A percentile compares a stretch with the other conserved stretches of the same genome.
These are phyloP conservation scores for Drosophila prostipennis DNA, from an alignment of 2,888 invertebrate genomes.

Conservation along the genomic window DNA sequence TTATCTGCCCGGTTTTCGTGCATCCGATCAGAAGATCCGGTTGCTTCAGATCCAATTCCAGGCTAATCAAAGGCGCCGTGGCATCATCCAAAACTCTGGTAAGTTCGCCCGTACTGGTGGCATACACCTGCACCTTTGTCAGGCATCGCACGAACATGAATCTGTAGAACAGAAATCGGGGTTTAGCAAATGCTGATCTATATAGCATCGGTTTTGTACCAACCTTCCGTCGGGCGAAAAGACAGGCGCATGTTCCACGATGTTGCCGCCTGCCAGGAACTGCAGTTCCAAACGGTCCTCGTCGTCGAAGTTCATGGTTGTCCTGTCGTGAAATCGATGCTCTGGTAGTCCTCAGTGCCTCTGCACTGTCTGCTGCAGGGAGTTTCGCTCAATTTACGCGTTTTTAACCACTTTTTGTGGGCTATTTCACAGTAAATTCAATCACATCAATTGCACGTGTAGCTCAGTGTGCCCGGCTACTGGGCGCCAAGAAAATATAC, in stretches of 20 bases:
- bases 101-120: slow-evolving; percentile 87
- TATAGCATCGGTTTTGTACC: slow-evolving; percentile 71
- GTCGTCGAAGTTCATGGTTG: slow-evolving; percentile 75
- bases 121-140: slow-evolving; percentile 87
- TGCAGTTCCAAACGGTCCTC: slow-evolving; percentile 85
- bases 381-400: slow-evolving; percentile 11
- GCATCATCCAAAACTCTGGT: slow-evolving; percentile 86
- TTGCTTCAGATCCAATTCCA: slow-evolving; percentile 84
- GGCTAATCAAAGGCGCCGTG: slow-evolving; percentile 85
- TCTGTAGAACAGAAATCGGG: slow-evolving; percentile 82
- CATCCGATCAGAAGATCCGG: slow-evolving; percentile 85
- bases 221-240: slow-evolving; percentile 88
- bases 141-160: slow-evolving; percentile 87
- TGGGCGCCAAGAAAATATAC: slow-evolving; percentile 15
- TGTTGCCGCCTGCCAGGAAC: slow-evolving; percentile 87
- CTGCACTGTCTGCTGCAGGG: slow-evolving; percentile 6
- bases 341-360: slow-evolving; percentile 13
- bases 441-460: slow-evolving; percentile 60
- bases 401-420: slow-evolving; percentile 20
- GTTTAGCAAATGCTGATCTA: slow-evolving; percentile 1
- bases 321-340: slow-evolving; percentile 4
- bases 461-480: slow-evolving; percentile 28
- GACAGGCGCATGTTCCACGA: slow-evolving; percentile 86
- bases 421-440: slow-evolving; percentile 37
- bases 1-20: slow-evolving; percentile 85